Evolutionary conservation across 2,797 vertebrate species (phyloP), one percentile per base, ranked within the genome.

Genomic region (Dendrocincla fuliginosa): DNA sequence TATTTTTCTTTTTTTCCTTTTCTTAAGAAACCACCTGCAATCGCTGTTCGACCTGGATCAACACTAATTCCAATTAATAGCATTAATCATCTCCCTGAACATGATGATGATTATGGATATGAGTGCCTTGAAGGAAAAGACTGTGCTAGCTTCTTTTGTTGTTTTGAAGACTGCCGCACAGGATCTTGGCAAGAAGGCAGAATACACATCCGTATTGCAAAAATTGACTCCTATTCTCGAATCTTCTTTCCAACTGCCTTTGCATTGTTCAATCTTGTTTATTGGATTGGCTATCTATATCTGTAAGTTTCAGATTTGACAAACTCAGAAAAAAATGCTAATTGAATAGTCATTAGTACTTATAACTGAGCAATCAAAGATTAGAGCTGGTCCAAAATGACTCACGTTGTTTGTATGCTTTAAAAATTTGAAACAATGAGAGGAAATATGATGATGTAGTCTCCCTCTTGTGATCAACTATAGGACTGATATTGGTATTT

Each of bases 181-280:
- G 99, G 99, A 55, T 98, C 98, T 13, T 99, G 99, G 99, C 98
- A 99, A 49, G 98, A 99, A 96, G 99, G 99, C 96, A 98, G 99
- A 87, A 98, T 99, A 98, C 99, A 99, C 53, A 99, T 99, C 35
- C 99, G 98, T 41, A 98, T 99, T 90, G 99, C 99, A 81, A 99
- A 99, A 97, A 99, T 99, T 50, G 99, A 99, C 97, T 99, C 99
- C 15, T 99, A 99, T 79, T 98, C 99, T 4, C 96, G 99, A 95
- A 99, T 99, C 97, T 99, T 99, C 95, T 99, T 99, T 93, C 99
- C 99, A 42, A 99, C 99, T 53, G 99, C 99, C 57, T 99, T 99
- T 95, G 99, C 99, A n/a, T 97, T 99, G 89, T 99, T 99, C 94
- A 99, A 99, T 97, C 98, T 99, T 52, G 99, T 99, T 93, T 99